Percentiles rank a stretch among this genome's conserved stretches.
Conservation (phyloP, 2,113 vertebrate species). For the Trinectes maculatus region DNA sequence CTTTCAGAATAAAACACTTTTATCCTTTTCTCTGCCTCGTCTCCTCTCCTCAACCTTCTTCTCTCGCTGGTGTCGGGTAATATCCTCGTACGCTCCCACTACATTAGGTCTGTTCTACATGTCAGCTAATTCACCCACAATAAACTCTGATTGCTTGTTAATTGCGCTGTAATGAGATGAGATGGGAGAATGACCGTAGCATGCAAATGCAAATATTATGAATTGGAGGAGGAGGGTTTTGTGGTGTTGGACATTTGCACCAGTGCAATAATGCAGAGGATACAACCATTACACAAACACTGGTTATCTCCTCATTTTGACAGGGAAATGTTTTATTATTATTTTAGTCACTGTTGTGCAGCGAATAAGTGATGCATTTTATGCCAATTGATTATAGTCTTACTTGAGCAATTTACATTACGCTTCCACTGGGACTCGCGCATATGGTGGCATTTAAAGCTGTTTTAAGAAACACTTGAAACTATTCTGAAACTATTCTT, state of each 20-base stretch:
- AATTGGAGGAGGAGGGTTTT: slow-evolving; percentile 33
- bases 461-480: too few species aligned
- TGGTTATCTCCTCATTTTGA: too few species aligned
- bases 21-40: neutral
- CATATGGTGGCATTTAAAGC: neutral
- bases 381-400: slow-evolving; percentile 2
- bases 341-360: neutral
- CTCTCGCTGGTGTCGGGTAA: slow-evolving; percentile 29
- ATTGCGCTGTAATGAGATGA: slow-evolving; percentile 79
- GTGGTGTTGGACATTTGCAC: slow-evolving; percentile 12
- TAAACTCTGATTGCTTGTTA: slow-evolving; percentile 78
- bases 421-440: neutral
- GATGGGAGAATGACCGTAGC: slow-evolving; percentile 60
- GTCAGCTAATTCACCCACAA: slow-evolving; percentile 77
- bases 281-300: too few species aligned
- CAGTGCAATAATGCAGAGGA: neutral
- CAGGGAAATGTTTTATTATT: too few species aligned
- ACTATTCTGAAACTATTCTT: too few species aligned
- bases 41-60: neutral
- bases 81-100: slow-evolving; percentile 56
- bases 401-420: neutral
- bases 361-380: slow-evolving; percentile 11
- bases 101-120: slow-evolving; percentile 69
- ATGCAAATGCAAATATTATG: slow-evolving; percentile 50
- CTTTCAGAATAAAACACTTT: slow-evolving; percentile 18